phyloP scores from a whole-genome alignment of 1,140 invertebrate species.

The Heterodera carotae region DNA sequence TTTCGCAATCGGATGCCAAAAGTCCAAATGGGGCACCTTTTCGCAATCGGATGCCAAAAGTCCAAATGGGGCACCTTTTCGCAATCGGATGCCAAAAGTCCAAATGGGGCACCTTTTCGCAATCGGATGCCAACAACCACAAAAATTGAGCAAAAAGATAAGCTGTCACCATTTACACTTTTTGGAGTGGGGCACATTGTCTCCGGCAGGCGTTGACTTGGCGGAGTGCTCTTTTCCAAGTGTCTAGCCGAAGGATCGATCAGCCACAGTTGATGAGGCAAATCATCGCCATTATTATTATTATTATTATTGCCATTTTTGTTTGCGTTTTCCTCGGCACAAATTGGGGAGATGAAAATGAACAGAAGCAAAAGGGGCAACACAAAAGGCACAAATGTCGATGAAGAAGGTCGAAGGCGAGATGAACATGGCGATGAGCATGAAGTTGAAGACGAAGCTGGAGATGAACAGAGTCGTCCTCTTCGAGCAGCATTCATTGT shows the following conservation, averaged over 20 bases:
- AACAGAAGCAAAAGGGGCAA: background rate
- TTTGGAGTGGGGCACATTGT: slow-evolving; percentile 47
- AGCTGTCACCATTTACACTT: slow-evolving; percentile 45
- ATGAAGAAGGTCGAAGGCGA: background rate
- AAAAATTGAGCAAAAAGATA: too few relatives aligned
- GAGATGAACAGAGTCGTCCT: background rate
- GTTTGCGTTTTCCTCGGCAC: background rate
- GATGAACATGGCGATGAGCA: background rate
- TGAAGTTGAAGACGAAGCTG: background rate
- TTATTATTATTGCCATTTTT: too few relatives aligned
- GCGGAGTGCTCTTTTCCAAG: slow-evolving; percentile 13
- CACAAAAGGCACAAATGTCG: too few relatives aligned
- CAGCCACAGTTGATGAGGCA: background rate
- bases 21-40: too few relatives aligned
- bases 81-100: too few relatives aligned
- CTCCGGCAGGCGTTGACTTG: slow-evolving; percentile 38
- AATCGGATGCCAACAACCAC: too few relatives aligned
- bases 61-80: too few relatives aligned
- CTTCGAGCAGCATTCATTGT: too few relatives aligned
- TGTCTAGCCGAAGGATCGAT: slow-evolving; percentile 13
- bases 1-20: too few relatives aligned
- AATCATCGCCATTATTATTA: background rate
- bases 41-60: too few relatives aligned
- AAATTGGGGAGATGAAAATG: background rate
- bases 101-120: too few relatives aligned